A percentile compares a stretch with the other conserved stretches of the same genome.
Evolutionary conservation across 2,888 invertebrate genomes (phyloP).

Genomic region (Troglohyphantes excavatus): DNA sequence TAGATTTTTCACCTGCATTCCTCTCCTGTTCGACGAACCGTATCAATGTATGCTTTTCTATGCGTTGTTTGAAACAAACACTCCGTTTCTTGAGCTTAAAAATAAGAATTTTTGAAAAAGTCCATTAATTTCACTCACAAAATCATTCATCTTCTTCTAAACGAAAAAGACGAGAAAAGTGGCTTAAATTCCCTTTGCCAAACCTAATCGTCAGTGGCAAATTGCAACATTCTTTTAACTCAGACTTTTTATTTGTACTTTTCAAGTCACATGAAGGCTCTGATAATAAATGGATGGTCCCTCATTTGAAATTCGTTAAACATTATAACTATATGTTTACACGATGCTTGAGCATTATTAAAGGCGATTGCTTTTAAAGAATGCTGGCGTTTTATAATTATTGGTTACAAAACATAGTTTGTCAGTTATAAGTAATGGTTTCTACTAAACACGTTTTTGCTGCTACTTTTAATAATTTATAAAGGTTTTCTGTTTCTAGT

Average conservation of each 20-base stretch:
- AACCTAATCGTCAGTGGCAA: background rate
- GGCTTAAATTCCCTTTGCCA: constrained; percentile 5
- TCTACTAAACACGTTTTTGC: too few species aligned
- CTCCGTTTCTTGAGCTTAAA: background rate
- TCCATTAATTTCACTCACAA: background rate
- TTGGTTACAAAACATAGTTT: too few species aligned
- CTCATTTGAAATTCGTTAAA: background rate
- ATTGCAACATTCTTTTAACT: constrained; percentile 1
- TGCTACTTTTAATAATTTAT: too few species aligned
- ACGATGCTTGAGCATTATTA: background rate
- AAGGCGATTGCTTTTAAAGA: background rate
- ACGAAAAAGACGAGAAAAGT: background rate
- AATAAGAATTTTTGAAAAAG: background rate
- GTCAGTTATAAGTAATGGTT: too few species aligned
- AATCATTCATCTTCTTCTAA: background rate
- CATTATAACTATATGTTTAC: background rate
- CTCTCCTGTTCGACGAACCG: too few species aligned
- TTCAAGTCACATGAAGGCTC: background rate
- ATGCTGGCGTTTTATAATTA: too few species aligned
- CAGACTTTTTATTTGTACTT: background rate
- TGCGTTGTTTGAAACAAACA: background rate
- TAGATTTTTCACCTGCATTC: too few species aligned
- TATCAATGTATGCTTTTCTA: too few species aligned
- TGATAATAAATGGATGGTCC: background rate
- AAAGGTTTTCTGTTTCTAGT: too few species aligned